Evolutionary conservation across 2,888 invertebrate genomes (phyloP).

Genomic region (Thumatha senex): DNA sequence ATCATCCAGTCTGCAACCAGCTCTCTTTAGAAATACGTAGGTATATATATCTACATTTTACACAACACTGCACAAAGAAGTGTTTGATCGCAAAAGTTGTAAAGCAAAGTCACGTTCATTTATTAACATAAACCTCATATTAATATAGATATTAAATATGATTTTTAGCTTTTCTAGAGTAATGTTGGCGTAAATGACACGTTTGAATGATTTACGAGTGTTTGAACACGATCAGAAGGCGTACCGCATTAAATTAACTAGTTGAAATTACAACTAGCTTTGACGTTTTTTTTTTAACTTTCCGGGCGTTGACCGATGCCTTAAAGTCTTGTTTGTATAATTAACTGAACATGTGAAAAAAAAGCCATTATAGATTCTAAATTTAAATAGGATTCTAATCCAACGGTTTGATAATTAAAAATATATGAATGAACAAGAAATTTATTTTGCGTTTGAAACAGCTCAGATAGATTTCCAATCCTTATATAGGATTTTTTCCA

Average conservation of each 20-base stretch:
- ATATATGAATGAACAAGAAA: too few relatives aligned
- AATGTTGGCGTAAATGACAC: slow-evolving; percentile 10
- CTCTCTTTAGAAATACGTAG: too few relatives aligned
- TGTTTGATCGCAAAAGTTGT: too few relatives aligned
- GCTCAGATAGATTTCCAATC: too few relatives aligned
- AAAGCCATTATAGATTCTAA: neutral
- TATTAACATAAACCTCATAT: neutral
- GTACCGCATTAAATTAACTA: slow-evolving; percentile 16
- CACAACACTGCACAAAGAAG: too few relatives aligned
- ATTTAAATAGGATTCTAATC: neutral
- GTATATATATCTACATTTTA: too few relatives aligned
- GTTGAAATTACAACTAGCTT: slow-evolving; percentile 30
- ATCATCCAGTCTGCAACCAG: too few relatives aligned
- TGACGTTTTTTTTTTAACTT: slow-evolving; percentile 13
- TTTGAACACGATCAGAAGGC: slow-evolving; percentile 21
- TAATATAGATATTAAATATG: neutral
- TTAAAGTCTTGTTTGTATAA: neutral
- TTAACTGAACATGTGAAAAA: neutral
- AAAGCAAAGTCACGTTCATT: neutral
- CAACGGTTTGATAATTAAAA: too few relatives aligned
- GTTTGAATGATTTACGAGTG: slow-evolving; percentile 30
- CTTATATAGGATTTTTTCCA: too few relatives aligned
- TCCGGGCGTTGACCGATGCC: slow-evolving; percentile 6
- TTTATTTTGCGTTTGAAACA: too few relatives aligned
- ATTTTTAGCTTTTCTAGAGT: slow-evolving; percentile 12